These are phyloP conservation scores for Trinorchestia longiramus DNA, from an alignment of 1,140 invertebrate species.

Conservation along the genomic window DNA sequence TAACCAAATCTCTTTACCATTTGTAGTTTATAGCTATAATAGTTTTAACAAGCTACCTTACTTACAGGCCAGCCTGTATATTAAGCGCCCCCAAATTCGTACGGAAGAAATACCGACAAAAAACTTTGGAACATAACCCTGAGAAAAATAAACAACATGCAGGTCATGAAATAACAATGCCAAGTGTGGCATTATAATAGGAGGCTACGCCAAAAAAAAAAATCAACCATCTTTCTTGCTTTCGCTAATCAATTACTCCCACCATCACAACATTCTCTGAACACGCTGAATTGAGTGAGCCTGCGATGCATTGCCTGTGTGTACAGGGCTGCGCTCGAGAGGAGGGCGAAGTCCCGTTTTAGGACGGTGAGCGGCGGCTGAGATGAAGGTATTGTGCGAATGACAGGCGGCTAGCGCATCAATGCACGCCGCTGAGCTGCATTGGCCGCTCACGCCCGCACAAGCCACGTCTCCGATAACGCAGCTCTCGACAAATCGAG, in stretches of 20 bases:
- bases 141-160: background rate
- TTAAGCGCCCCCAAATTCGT: too few species aligned
- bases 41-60: too few species aligned
- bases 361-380: background rate
- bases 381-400: constrained; percentile 36
- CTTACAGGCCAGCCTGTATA: too few species aligned
- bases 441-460: background rate
- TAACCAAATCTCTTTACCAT: too few species aligned
- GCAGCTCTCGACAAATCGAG: constrained; percentile 20
- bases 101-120: background rate
- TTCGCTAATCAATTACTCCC: background rate
- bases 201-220: background rate
- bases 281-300: background rate
- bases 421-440: constrained; percentile 11
- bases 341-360: background rate
- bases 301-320: background rate
- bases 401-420: constrained; percentile 4
- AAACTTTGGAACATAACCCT: background rate
- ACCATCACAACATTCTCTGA: background rate
- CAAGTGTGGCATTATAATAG: background rate
- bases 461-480: constrained; percentile 18
- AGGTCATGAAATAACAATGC: background rate
- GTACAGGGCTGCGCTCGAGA: background rate
- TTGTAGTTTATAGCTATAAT: too few species aligned
- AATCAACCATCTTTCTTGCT: background rate